These are phyloP conservation scores for Pomatorhinus ruficollis DNA, from an alignment of 2,113 vertebrate species.

Conservation along the genomic window DNA sequence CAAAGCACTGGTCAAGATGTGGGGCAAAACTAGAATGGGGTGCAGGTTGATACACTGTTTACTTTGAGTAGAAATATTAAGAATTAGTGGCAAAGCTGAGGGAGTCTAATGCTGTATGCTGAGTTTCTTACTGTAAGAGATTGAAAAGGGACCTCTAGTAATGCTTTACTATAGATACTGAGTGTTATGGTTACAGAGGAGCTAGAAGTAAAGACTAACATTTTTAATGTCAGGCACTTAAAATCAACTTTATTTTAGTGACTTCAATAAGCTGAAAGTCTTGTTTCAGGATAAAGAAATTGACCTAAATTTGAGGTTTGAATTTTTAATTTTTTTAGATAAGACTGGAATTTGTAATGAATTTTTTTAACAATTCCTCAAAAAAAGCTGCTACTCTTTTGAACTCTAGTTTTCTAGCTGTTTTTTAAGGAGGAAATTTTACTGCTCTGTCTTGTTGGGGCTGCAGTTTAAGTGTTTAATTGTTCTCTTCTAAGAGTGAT, in stretches of 20 bases:
- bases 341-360: background rate
- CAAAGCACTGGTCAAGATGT: background rate
- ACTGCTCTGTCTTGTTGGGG: background rate
- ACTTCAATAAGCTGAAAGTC: background rate
- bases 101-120: background rate
- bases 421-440: background rate
- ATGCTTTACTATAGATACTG: background rate
- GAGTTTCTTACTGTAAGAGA: background rate
- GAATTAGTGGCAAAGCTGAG: slow-evolving; percentile 16
- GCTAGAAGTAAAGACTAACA: background rate
- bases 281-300: background rate
- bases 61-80: background rate
- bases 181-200: background rate
- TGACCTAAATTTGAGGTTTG: background rate
- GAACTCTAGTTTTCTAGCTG: background rate
- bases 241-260: background rate
- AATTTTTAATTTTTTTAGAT: background rate
- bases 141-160: background rate
- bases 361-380: background rate
- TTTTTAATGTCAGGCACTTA: background rate
- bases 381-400: background rate
- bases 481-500: background rate
- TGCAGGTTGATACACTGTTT: background rate
- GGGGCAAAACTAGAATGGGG: background rate
- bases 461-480: background rate